Conservation (phyloP, 2,797 vertebrate species). For the Crenichthys baileyi region DNA sequence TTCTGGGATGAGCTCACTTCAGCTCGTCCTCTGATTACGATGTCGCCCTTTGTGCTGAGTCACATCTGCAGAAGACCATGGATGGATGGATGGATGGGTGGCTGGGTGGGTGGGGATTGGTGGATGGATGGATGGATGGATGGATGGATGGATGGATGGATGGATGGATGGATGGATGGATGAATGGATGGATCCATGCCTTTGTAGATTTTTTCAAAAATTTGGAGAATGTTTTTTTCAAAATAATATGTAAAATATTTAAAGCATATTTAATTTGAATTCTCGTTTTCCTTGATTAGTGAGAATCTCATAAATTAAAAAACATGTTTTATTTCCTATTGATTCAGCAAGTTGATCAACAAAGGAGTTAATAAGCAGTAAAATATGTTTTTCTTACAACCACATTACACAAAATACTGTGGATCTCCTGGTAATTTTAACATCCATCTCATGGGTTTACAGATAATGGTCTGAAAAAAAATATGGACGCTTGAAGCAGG, state of each 20-base stretch:
- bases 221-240: background rate
- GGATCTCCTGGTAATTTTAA: background rate
- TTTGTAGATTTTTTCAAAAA: background rate
- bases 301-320: background rate
- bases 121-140: slow-evolving; percentile 2
- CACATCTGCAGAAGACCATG: slow-evolving; percentile 65
- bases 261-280: background rate
- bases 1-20: slow-evolving; percentile 69
- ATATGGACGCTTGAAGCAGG: background rate
- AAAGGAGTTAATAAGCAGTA: background rate
- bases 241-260: background rate
- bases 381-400: background rate
- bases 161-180: background rate
- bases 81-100: slow-evolving; percentile 10
- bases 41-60: slow-evolving; percentile 72
- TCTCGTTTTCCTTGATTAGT: background rate
- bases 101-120: too few relatives aligned
- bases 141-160: background rate
- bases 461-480: background rate
- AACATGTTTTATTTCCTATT: background rate
- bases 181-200: background rate
- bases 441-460: background rate
- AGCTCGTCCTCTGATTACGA: slow-evolving; percentile 76
- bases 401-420: background rate
- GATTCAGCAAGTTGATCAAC: background rate